These are phyloP conservation scores for Blastobasis lacticolella DNA, from an alignment of 2,888 invertebrate species.

Conservation along the genomic window DNA sequence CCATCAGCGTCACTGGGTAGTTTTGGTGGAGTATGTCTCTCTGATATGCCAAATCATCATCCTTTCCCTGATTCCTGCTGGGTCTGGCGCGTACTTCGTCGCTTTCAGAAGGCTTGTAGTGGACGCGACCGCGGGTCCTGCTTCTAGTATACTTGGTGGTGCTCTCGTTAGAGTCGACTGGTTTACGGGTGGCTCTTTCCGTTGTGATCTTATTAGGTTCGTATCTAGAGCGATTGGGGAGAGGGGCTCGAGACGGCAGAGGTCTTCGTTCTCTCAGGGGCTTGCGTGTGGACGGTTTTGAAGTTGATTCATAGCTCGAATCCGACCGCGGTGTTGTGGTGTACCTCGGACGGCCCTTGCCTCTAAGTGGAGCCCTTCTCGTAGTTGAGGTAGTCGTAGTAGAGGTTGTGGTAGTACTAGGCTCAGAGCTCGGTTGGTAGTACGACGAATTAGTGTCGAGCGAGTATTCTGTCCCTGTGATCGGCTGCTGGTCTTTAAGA, in stretches of 20 bases:
- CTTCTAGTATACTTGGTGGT: constrained; percentile 48
- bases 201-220: constrained; percentile 59
- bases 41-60: constrained; percentile 73
- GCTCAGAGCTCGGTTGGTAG: constrained; percentile 20
- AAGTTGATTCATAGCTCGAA: constrained; percentile 53
- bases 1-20: constrained; percentile 74
- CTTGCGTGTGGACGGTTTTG: constrained; percentile 56
- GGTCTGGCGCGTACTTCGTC: constrained; percentile 45
- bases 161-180: constrained; percentile 40
- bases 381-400: constrained; percentile 52
- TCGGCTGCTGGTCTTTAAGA: constrained; percentile 25
- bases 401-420: constrained; percentile 30
- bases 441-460: constrained; percentile 29
- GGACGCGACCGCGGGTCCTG: constrained; percentile 68
- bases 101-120: constrained; percentile 60
- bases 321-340: constrained; percentile 53
- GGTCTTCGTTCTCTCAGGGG: constrained; percentile 71
- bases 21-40: constrained; percentile 77
- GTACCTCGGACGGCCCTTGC: constrained; percentile 56
- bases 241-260: constrained; percentile 54
- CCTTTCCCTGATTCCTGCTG: constrained; percentile 25
- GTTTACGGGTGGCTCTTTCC: constrained; percentile 43
- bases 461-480: constrained; percentile 25
- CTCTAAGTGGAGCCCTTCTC: constrained; percentile 43
- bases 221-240: constrained; percentile 42